These are phyloP conservation scores for Drosophila subpulchrella DNA, from an alignment of 1,140 invertebrate species.

Conservation along the genomic window DNA sequence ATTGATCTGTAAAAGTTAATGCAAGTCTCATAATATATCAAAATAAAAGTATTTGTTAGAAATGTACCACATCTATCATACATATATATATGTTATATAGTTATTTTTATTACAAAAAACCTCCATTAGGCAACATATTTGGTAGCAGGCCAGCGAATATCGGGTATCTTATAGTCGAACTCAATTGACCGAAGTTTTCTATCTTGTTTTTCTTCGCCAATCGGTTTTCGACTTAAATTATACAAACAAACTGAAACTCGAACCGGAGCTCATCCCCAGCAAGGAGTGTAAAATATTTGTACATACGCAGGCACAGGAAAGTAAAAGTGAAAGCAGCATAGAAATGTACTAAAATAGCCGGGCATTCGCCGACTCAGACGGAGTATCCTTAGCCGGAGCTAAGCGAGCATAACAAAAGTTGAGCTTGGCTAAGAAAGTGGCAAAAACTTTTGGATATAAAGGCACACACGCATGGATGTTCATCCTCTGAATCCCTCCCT, in stretches of 20 bases:
- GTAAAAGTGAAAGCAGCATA: slow-evolving; percentile 54
- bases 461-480: slow-evolving; percentile 76
- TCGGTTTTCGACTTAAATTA: slow-evolving; percentile 73
- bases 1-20: too few relatives aligned
- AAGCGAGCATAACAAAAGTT: slow-evolving; percentile 80
- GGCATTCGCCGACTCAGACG: slow-evolving; percentile 5
- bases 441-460: slow-evolving; percentile 80
- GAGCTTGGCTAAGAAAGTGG: slow-evolving; percentile 72
- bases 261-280: slow-evolving; percentile 7
- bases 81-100: too few relatives aligned
- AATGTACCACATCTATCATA: too few relatives aligned
- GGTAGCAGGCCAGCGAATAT: background rate
- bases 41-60: too few relatives aligned
- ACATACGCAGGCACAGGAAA: slow-evolving; percentile 26
- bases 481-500: background rate
- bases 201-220: slow-evolving; percentile 45
- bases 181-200: background rate
- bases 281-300: slow-evolving; percentile 60
- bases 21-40: background rate
- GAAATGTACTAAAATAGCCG: slow-evolving; percentile 57
- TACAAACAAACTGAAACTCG: slow-evolving; percentile 54
- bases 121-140: too few relatives aligned
- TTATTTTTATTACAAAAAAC: too few relatives aligned
- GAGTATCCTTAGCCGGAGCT: slow-evolving; percentile 23
- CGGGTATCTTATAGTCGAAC: background rate